Evolutionary conservation across 2,888 invertebrate genomes (phyloP).

Genomic region (Poecilobothrus nobilitatus): DNA sequence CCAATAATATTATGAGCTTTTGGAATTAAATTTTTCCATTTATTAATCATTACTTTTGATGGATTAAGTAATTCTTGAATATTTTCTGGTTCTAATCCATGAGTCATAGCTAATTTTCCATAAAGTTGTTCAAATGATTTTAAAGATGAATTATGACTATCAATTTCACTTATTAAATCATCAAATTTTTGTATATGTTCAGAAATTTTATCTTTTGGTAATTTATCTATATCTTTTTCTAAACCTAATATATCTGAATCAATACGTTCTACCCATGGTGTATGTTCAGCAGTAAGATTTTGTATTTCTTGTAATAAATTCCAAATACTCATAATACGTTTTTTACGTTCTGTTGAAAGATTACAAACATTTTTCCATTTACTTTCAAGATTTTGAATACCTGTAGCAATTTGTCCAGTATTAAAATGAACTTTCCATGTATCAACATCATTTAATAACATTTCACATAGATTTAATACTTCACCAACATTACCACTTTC

Average conservation of each 20-base stretch:
- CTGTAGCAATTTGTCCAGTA: constrained; percentile 56
- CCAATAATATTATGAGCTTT: constrained; percentile 52
- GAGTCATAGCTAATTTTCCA: constrained; percentile 56
- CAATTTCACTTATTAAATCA: constrained; percentile 48
- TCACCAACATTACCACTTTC: constrained; percentile 71
- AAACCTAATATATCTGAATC: constrained; percentile 54
- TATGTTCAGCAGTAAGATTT: constrained; percentile 49
- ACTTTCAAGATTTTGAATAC: constrained; percentile 63
- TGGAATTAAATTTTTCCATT: constrained; percentile 57
- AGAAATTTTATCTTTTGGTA: constrained; percentile 51
- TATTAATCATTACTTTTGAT: constrained; percentile 51
- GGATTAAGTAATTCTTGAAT: constrained; percentile 55
- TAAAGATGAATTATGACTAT: constrained; percentile 49
- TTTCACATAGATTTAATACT: constrained; percentile 68
- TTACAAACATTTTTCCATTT: constrained; percentile 73
- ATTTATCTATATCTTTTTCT: constrained; percentile 51
- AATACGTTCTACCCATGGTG: constrained; percentile 54
- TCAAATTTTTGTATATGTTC: constrained; percentile 52
- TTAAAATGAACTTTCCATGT: constrained; percentile 63
- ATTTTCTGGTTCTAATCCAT: constrained; percentile 60
- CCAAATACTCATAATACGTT: constrained; percentile 56
- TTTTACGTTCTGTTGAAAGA: constrained; percentile 61
- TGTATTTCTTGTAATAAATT: constrained; percentile 52
- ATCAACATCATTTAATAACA: constrained; percentile 65
- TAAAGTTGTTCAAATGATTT: constrained; percentile 61